Percentiles rank a stretch among this genome's conserved stretches.
phyloP scores from a whole-genome alignment of 2,113 vertebrate species.

The Carlito syrichta region DNA sequence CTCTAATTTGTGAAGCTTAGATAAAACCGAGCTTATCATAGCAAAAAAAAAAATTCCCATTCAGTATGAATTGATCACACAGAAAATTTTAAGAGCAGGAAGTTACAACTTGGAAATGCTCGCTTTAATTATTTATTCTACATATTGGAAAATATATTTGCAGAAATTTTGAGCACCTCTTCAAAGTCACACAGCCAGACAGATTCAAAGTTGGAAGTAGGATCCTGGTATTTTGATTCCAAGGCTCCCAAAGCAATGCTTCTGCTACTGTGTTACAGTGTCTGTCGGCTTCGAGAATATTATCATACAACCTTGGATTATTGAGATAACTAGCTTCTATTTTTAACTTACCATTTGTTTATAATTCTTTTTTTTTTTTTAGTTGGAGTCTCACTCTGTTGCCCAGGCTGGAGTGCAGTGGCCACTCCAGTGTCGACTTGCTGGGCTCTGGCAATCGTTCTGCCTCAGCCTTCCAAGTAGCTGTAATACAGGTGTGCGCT shows the following conservation, averaged over 20 bases:
- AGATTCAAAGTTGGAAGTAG: background rate
- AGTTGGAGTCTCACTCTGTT: too few species aligned
- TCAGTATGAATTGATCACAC: background rate
- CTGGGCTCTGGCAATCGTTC: too few species aligned
- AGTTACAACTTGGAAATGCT: background rate
- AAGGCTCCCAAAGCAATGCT: background rate
- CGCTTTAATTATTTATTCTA: background rate
- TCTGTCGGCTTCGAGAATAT: background rate
- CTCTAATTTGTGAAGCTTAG: background rate
- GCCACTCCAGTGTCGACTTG: too few species aligned
- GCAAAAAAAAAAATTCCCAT: background rate
- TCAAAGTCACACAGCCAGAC: background rate
- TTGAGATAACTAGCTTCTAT: background rate
- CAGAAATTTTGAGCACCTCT: background rate
- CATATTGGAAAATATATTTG: background rate
- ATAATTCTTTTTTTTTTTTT: background rate
- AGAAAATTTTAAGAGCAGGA: background rate
- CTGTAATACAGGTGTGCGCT: too few species aligned
- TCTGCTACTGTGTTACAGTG: background rate
- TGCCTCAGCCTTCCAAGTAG: too few species aligned
- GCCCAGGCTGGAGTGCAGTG: too few species aligned
- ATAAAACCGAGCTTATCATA: background rate
- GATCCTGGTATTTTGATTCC: background rate
- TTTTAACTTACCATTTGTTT: constrained; percentile 8
- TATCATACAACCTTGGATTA: background rate